These are phyloP conservation scores for Napeogenes inachia DNA, from an alignment of 2,888 invertebrate species.

Conservation along the genomic window DNA sequence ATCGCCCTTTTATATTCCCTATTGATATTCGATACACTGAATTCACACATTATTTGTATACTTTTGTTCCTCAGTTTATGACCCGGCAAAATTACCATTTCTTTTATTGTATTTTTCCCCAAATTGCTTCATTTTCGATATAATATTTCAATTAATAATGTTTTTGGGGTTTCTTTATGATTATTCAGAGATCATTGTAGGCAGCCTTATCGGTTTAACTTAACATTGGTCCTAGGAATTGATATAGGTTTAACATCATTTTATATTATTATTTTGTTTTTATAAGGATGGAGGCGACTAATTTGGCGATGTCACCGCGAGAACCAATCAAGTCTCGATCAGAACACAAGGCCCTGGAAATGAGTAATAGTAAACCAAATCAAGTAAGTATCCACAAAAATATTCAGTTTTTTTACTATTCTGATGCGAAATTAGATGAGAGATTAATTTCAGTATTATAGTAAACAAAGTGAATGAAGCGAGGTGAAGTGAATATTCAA, in stretches of 20 bases:
- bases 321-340: slow-evolving; percentile 64
- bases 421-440: no score
- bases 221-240: no score
- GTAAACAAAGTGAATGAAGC: not conserved
- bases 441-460: not conserved
- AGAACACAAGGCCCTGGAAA: slow-evolving; percentile 66
- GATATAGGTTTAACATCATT: no score
- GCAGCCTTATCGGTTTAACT: no score
- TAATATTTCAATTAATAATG: not conserved
- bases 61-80: slow-evolving; percentile 51
- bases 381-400: slow-evolving; percentile 55
- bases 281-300: slow-evolving; percentile 75
- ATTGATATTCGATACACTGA: slow-evolving; percentile 73
- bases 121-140: not conserved
- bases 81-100: slow-evolving; percentile 25
- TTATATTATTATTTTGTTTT: no score
- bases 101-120: not conserved
- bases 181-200: not conserved
- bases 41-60: slow-evolving; percentile 71
- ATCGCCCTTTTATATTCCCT: slow-evolving; percentile 44
- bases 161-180: not conserved
- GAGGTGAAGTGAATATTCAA: no score
- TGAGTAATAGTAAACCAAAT: slow-evolving; percentile 72
- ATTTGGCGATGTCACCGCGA: slow-evolving; percentile 64
- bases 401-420: no score